A percentile compares a stretch with the other conserved stretches of the same genome.
phyloP scores from a whole-genome alignment of 2,797 vertebrate genomes.

The Neomorphus geoffroyi region DNA sequence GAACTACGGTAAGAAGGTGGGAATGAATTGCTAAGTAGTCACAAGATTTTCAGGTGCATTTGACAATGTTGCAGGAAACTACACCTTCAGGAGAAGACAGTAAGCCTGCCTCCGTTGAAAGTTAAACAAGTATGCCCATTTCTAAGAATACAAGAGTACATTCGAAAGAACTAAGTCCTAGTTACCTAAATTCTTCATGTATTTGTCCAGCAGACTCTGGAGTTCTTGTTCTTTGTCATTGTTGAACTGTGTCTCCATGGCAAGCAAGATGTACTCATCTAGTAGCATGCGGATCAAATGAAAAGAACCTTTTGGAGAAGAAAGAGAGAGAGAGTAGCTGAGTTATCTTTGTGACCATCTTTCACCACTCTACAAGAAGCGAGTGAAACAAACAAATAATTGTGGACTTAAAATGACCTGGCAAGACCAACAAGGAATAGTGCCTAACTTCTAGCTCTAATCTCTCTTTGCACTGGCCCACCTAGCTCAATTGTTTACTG shows the following conservation, averaged over 20 bases:
- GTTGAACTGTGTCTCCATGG: slow-evolving; percentile 98
- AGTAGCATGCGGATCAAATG: slow-evolving; percentile 97
- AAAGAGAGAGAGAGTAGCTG: slow-evolving; percentile 40
- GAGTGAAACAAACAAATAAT: slow-evolving; percentile 81
- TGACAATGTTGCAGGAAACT: not conserved
- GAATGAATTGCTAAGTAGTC: not conserved
- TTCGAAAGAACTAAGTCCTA: not conserved
- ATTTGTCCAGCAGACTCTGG: slow-evolving; percentile 95
- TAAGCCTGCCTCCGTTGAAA: not conserved
- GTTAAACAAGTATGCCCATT: not conserved
- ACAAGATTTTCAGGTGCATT: not conserved
- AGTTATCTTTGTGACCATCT: slow-evolving; percentile 84
- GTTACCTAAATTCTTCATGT: slow-evolving; percentile 97
- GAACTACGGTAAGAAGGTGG: not conserved
- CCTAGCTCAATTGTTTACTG: slow-evolving; percentile 81
- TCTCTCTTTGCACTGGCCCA: slow-evolving; percentile 77
- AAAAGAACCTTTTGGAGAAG: slow-evolving; percentile 88
- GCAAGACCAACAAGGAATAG: slow-evolving; percentile 78
- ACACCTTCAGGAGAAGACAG: not conserved
- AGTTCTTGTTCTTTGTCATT: slow-evolving; percentile 98
- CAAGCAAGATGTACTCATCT: slow-evolving; percentile 97
- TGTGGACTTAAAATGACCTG: slow-evolving; percentile 82
- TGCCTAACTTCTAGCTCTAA: slow-evolving; percentile 74
- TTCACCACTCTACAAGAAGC: slow-evolving; percentile 74
- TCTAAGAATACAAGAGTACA: not conserved